Percentiles rank a stretch among this genome's conserved stretches.
Conservation (phyloP, 2,888 invertebrate species). For the Andrena chrysosceles region DNA sequence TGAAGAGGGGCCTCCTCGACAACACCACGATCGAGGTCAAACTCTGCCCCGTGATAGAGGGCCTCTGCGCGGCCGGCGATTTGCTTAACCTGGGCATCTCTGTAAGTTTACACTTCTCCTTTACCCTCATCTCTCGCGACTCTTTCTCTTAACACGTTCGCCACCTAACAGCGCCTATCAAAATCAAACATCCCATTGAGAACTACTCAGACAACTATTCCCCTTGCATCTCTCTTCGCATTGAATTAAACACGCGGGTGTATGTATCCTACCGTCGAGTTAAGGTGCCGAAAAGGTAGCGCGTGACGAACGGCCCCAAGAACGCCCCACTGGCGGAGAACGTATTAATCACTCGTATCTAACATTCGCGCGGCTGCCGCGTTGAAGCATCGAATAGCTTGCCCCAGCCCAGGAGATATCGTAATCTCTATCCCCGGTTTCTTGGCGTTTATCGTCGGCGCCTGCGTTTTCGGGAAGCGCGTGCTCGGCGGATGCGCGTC, state of each 20-base stretch:
- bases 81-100: slow-evolving; percentile 86
- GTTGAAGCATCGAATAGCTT: neutral
- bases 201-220: too few species aligned
- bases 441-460: neutral
- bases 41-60: slow-evolving; percentile 88
- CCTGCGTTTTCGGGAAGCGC: slow-evolving; percentile 8
- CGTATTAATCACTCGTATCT: neutral
- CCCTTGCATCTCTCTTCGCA: too few species aligned
- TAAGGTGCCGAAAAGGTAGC: neutral
- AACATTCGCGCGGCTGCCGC: neutral
- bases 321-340: neutral
- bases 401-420: slow-evolving; percentile 14
- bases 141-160: neutral
- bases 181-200: too few species aligned
- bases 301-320: neutral
- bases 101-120: slow-evolving; percentile 85
- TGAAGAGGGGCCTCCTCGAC: slow-evolving; percentile 88
- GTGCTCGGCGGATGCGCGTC: neutral
- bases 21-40: slow-evolving; percentile 87
- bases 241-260: neutral
- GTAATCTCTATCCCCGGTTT: slow-evolving; percentile 2
- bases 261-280: neutral
- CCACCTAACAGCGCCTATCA: neutral
- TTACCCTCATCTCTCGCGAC: neutral
- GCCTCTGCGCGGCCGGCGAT: slow-evolving; percentile 86